Conservation (phyloP, 2,888 invertebrate genomes). For the Tromatobia lineatoria region DNA sequence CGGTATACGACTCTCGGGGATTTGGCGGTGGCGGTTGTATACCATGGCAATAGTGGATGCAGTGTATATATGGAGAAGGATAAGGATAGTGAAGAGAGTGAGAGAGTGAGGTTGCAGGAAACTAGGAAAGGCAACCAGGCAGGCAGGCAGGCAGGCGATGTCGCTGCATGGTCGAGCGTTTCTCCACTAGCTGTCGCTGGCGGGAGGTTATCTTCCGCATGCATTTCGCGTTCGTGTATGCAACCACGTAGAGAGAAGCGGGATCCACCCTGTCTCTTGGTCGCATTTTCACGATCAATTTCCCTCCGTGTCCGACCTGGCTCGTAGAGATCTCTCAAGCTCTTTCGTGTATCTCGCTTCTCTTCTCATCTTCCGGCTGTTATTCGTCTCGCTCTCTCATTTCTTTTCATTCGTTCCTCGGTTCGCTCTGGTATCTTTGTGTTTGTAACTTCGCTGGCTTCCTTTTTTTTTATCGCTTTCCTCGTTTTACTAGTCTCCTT, state of each 20-base stretch:
- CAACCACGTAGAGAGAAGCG: conserved; percentile 39
- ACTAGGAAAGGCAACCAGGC: conserved; percentile 42
- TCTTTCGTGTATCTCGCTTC: conserved; percentile 25
- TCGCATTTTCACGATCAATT: conserved; percentile 67
- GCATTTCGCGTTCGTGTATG: conserved; percentile 56
- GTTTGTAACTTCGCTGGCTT: conserved; percentile 7
- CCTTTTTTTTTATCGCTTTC: conserved; percentile 51
- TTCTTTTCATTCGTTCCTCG: conserved; percentile 51
- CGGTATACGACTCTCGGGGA: conserved; percentile 61
- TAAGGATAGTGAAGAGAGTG: not conserved
- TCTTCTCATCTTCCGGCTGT: conserved; percentile 28
- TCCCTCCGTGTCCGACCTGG: conserved; percentile 53
- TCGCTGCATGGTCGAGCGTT: conserved; percentile 46
- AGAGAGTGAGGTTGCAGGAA: conserved; percentile 16
- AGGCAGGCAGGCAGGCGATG: conserved; percentile 26
- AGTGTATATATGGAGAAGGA: not conserved
- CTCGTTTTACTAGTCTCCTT: conserved; percentile 6
- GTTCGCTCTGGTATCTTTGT: conserved; percentile 40
- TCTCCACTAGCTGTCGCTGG: conserved; percentile 21
- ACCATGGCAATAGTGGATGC: conserved; percentile 17
- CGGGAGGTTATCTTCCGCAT: conserved; percentile 37
- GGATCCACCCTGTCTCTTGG: conserved; percentile 58
- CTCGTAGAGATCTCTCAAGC: conserved; percentile 43
- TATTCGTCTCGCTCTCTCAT: conserved; percentile 41
- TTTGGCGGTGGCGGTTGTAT: conserved; percentile 44